Evolutionary conservation across 2,113 vertebrate genomes (phyloP).

Genomic region (Trachemys scripta): DNA sequence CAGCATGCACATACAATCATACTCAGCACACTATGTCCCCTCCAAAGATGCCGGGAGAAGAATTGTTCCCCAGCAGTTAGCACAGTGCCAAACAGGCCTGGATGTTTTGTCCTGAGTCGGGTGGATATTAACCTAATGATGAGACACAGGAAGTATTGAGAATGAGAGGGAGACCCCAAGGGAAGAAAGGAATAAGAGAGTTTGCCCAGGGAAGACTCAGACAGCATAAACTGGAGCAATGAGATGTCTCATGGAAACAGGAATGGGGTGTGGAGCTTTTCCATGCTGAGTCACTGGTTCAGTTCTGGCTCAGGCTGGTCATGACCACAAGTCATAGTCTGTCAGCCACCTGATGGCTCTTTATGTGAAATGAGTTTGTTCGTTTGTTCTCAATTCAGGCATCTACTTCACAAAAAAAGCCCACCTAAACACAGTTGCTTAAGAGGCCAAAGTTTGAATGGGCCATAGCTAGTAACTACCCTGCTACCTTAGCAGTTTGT

Average conservation of each 20-base stretch:
- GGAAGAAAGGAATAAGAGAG: background rate
- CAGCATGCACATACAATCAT: rapidly evolving
- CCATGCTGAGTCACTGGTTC: background rate
- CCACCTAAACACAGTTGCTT: background rate
- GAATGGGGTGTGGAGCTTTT: background rate
- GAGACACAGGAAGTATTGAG: background rate
- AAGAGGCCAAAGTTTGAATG: background rate
- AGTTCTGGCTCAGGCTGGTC: background rate
- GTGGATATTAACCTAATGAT: background rate
- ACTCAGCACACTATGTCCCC: background rate
- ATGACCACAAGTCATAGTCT: background rate
- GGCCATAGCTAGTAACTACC: background rate
- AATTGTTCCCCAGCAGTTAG: background rate
- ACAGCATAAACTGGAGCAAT: background rate
- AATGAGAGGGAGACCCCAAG: background rate
- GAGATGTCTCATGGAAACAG: background rate
- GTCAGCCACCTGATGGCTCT: background rate
- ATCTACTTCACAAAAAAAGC: background rate
- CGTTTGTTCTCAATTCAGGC: background rate
- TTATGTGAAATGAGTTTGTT: background rate
- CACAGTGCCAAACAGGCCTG: background rate
- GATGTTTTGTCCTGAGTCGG: background rate
- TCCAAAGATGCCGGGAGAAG: background rate
- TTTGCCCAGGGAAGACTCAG: background rate
- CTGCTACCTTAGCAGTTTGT: background rate